Base-by-base conservation (phyloP, 2,888 invertebrate genomes). In the Lasioglossum leucozonium region DNA sequence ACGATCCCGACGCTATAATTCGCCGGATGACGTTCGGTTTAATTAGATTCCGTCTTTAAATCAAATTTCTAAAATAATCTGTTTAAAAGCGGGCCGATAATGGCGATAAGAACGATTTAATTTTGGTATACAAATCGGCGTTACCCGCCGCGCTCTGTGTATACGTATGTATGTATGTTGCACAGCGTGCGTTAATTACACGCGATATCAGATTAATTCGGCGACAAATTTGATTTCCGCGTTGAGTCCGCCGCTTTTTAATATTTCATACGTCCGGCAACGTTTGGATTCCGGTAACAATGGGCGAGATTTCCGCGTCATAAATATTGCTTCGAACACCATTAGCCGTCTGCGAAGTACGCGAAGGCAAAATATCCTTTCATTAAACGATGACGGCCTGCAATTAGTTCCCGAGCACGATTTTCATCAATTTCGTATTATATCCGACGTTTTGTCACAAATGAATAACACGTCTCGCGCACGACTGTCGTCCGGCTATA, bases 51-150 rank as follows among this genome's bases (percentile, higher is more conserved):
- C 51, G 8, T 10, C n/a, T 42, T 73, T 73, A 78, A 78, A 78
- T 81, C 69, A 72, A 55, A 18, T 40, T 26, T n/a, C 30, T 34
- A 51, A 71, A 72, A 26, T 72, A 80, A 80, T 42, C 51, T 30
- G 42, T 82, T 75, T 58, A 75, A 80, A 79, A 34, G 73, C 55
- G 22, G 30, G 22, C 13, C 13, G 37, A 80, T 80, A 82, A 74
- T 82, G 47, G 69, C 47, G 58, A 79, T 80, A 82, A 82, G 74
- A 73, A 47, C 40, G 71, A 82, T 82, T 82, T 82, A 74, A 79
- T 79, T 82, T 75, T 65, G 40, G 42, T 72, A 42, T 74, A 72
- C 51, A 72, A 82, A 82, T 80, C 65, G 34, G 42, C 30, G 34
- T 75, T 72, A 65, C 47, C 34, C 51, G 4, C 10, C 37, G 22